These are phyloP conservation scores for Dunckerocampus dactyliophorus DNA, from an alignment of 2,113 vertebrate species.

Conservation along the genomic window DNA sequence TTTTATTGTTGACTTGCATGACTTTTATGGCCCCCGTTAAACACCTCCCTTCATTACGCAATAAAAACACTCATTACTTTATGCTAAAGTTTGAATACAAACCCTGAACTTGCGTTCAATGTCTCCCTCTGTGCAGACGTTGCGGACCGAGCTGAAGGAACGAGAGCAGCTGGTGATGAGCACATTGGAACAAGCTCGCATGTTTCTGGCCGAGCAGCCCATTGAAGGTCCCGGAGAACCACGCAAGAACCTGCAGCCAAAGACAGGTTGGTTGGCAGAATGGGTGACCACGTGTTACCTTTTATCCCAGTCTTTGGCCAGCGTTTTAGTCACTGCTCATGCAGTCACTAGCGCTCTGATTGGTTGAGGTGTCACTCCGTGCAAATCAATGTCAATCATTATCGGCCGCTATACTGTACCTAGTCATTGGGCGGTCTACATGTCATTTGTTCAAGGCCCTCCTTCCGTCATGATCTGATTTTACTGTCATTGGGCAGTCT, in stretches of 20 bases:
- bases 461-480: no score
- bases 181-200: constrained; percentile 88
- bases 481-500: no score
- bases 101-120: background rate
- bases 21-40: background rate
- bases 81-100: background rate
- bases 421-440: no score
- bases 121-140: constrained; percentile 62
- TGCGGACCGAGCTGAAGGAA: constrained; percentile 86
- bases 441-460: no score
- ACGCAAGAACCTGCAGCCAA: constrained; percentile 82
- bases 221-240: constrained; percentile 95
- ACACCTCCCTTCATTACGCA: background rate
- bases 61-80: background rate
- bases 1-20: background rate
- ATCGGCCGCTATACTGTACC: no score
- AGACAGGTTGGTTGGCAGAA: constrained; percentile 75
- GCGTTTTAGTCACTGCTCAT: no score
- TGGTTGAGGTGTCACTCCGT: no score
- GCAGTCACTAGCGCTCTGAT: no score
- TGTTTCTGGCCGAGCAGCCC: constrained; percentile 93
- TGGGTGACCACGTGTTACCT: no score
- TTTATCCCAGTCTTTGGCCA: no score
- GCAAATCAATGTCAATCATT: no score
- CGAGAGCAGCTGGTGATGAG: constrained; percentile 83